A percentile compares a stretch with the other conserved stretches of the same genome.
Conservation (phyloP, 2,113 vertebrate genomes). For the Acrocephalus arundinaceus region DNA sequence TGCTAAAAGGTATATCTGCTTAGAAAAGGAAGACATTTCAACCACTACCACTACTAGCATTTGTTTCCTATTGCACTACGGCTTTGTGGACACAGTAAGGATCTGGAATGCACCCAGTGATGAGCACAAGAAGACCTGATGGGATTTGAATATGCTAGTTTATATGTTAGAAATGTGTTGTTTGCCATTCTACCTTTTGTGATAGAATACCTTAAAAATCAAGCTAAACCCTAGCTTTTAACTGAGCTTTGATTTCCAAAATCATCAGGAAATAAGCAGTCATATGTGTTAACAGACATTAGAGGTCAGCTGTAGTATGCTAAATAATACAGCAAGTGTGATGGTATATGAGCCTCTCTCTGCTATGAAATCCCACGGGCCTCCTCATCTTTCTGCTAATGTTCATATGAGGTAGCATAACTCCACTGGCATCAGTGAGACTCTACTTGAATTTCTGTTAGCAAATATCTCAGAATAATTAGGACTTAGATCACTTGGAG, state of each 20-base stretch:
- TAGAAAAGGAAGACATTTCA: not conserved
- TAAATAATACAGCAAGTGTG: not conserved
- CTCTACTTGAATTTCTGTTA: not conserved
- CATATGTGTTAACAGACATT: not conserved
- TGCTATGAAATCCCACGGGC: not conserved
- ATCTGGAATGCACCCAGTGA: not conserved
- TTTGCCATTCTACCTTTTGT: not conserved
- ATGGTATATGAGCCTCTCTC: not conserved
- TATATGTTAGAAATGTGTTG: not conserved
- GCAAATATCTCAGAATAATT: not conserved
- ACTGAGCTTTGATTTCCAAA: not conserved
- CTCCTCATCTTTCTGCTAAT: not conserved
- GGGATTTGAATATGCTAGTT: not conserved
- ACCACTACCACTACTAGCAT: not conserved
- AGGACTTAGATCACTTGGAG: not conserved
- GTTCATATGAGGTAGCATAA: not conserved
- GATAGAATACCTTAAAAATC: not conserved
- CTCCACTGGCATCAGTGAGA: not conserved
- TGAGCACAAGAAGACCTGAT: not conserved
- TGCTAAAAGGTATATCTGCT: not conserved
- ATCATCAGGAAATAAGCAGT: not conserved
- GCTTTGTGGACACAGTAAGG: not conserved
- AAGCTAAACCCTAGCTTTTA: not conserved
- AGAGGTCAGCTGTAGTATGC: not conserved
- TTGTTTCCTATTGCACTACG: not conserved